Conservation (phyloP, 2,888 invertebrate genomes). For the Lochmaea capreae region DNA sequence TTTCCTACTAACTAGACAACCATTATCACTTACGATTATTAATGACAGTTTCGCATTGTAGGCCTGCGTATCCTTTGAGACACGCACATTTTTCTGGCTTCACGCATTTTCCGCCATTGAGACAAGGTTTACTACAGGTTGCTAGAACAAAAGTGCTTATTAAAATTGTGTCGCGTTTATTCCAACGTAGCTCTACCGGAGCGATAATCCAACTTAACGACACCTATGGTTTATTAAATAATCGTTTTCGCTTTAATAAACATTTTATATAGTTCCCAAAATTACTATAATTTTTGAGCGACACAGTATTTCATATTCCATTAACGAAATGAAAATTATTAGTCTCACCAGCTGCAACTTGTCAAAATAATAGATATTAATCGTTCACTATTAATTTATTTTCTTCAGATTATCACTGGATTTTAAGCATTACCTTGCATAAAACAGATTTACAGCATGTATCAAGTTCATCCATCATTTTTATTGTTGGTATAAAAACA, state of each 20-base stretch:
- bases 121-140: constrained; percentile 68
- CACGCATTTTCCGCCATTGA: constrained; percentile 73
- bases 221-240: too few relatives aligned
- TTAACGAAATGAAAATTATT: neutral
- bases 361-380: constrained; percentile 9
- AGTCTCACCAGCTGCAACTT: neutral
- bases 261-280: too few relatives aligned
- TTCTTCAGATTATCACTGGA: neutral
- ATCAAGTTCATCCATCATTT: constrained; percentile 4
- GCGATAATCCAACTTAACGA: too few relatives aligned
- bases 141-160: constrained; percentile 62
- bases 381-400: neutral
- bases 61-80: constrained; percentile 68
- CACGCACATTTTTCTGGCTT: constrained; percentile 72
- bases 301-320: neutral
- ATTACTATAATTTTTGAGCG: neutral
- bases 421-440: constrained; percentile 9
- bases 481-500: constrained; percentile 1
- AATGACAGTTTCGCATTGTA: constrained; percentile 46
- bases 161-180: too few relatives aligned
- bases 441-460: constrained; percentile 8
- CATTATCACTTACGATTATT: constrained; percentile 34
- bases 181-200: too few relatives aligned
- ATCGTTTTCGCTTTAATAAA: too few relatives aligned
- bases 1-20: too few relatives aligned